Percentiles rank a stretch among this genome's conserved stretches.
Conservation (phyloP, 2,888 invertebrate species). For the Dicycla oo region DNA sequence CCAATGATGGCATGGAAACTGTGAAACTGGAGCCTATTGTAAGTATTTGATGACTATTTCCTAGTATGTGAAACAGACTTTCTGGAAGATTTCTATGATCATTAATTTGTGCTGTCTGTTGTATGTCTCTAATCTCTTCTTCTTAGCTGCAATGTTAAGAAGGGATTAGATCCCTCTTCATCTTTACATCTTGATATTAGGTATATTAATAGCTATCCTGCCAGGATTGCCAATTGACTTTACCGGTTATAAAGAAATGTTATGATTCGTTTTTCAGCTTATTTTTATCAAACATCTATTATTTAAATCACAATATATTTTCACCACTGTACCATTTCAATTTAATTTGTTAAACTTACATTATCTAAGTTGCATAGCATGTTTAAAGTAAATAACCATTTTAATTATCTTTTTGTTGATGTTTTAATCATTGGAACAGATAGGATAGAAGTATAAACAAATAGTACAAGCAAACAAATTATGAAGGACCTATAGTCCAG, state of each 20-base stretch:
- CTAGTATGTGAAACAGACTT: background rate
- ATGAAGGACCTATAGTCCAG: too few relatives aligned
- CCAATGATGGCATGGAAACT: constrained; percentile 94
- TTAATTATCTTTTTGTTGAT: background rate
- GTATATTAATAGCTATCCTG: background rate
- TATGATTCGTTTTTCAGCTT: background rate
- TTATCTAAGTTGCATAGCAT: constrained; percentile 16
- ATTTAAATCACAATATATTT: constrained; percentile 10
- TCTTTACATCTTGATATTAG: background rate
- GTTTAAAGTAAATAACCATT: constrained; percentile 18
- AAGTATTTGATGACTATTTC: constrained; percentile 63
- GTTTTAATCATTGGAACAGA: background rate
- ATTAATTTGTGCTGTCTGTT: background rate
- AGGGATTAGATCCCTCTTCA: background rate
- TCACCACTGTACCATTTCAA: background rate
- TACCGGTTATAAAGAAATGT: background rate
- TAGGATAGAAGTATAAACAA: background rate
- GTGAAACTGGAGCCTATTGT: constrained; percentile 91
- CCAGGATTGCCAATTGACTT: background rate
- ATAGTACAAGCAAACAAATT: background rate
- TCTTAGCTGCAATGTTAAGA: background rate
- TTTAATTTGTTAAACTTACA: constrained; percentile 8
- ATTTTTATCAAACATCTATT: too few relatives aligned
- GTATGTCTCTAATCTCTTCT: background rate
- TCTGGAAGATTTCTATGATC: background rate